Percentiles rank a stretch among this genome's conserved stretches.
These are phyloP conservation scores for Tretioscincus oriximinensis DNA, from an alignment of 2,113 vertebrate species.

Conservation along the genomic window DNA sequence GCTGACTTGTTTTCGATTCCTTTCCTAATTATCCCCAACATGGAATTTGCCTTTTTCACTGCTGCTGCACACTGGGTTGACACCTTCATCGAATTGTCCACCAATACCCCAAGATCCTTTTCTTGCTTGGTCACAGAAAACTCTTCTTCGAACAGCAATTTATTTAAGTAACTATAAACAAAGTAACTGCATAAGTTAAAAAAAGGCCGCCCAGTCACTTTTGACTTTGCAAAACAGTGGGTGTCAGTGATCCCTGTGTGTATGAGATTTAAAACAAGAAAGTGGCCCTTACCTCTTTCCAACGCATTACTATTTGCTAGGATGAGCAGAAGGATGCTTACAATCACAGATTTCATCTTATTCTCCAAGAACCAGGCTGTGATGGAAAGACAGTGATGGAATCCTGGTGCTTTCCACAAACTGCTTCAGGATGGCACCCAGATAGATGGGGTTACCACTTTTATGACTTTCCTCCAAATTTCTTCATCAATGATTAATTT, in stretches of 20 bases:
- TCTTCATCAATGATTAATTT: constrained; percentile 69
- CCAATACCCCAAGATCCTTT: too few species aligned
- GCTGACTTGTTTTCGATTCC: too few species aligned
- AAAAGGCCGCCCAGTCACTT: background rate
- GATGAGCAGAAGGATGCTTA: constrained; percentile 51
- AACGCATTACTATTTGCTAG: constrained; percentile 24
- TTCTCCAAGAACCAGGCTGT: background rate
- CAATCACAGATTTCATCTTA: constrained; percentile 54
- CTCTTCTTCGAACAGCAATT: too few species aligned
- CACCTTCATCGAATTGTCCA: too few species aligned
- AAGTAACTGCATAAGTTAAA: too few species aligned
- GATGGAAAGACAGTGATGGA: fast-evolving
- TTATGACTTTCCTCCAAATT: background rate
- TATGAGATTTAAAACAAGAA: background rate
- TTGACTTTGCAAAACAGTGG: too few species aligned
- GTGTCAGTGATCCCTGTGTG: too few species aligned
- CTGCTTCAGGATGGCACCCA: fast-evolving
- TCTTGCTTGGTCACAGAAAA: too few species aligned
- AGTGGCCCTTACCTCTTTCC: constrained; percentile 56
- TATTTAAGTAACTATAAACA: too few species aligned
- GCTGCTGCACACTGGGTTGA: too few species aligned
- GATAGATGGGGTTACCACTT: background rate
- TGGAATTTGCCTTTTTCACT: too few species aligned
- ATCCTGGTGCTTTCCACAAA: background rate
- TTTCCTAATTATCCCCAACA: too few species aligned